Base-by-base conservation (phyloP, 2,888 invertebrate genomes). In the Strigamia transsilvanica region DNA sequence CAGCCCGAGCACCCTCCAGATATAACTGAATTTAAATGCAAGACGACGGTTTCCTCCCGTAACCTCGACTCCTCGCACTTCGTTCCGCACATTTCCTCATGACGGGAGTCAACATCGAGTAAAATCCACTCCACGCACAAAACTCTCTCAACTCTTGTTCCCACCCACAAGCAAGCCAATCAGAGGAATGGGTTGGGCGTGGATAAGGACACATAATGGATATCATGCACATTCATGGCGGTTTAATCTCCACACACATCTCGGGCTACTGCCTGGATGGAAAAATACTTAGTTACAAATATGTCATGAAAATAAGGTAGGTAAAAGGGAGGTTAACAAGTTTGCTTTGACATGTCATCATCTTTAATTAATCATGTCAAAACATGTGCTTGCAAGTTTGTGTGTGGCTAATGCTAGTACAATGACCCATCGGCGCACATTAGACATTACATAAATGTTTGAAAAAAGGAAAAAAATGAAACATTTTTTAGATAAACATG, bases 191-290 rank as follows among this genome's bases (percentile, higher is more conserved):
- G 18, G 23, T 66, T 66, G 61, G 61, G 61, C 18, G 61, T 66
- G 61, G 21, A 66, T 66, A 21, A 66, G 21, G 61, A n/a, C 61
- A 21, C 10, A 18, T 66, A 66, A 66, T 66, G 61, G 61, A 66
- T 66, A 66, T 66, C 61, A 66, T 66, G 61, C 61, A 66, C 61
- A 66, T 66, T 66, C 61, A 66, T 66, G 61, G 61, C 23, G 61
- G 18, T 66, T 21, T 66, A 66, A 66, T 66, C 61, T 66, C 4
- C 61, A 66, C 21, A 12, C 61, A 66, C 18, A 15, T 66, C 21
- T 66, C 21, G 21, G 18, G 61, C 61, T 66, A 66, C 61, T 23
- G 23, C 21, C 18, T n/a, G 21, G 21, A 66, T 66, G 21, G 21
- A 23, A 66, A 46, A 46, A n/a, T 46, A 46, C 46, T 46, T 46